phyloP scores from a whole-genome alignment of 2,113 vertebrate species.

The Myrmophylax atrothorax region DNA sequence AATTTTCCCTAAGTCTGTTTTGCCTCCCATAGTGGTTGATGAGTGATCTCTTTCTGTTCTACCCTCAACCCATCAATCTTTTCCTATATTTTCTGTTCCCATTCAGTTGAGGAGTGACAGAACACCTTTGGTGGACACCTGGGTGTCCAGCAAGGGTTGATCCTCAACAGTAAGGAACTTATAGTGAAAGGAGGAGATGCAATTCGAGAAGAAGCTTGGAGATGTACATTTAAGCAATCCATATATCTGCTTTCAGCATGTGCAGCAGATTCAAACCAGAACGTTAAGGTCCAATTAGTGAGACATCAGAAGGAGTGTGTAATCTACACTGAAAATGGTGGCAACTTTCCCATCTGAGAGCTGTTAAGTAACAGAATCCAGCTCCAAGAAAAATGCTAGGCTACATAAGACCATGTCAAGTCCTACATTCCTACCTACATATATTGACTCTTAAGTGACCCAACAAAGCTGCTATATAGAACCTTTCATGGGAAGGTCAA shows the following conservation, averaged over 20 bases:
- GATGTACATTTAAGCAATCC: not conserved
- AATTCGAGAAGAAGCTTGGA: not conserved
- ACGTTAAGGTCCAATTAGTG: not conserved
- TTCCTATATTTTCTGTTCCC: not conserved
- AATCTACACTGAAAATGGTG: not conserved
- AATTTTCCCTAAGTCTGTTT: not conserved
- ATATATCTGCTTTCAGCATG: not conserved
- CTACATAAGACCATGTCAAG: not conserved
- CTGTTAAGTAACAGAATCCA: not conserved
- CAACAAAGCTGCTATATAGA: not conserved
- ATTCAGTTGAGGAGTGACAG: not conserved
- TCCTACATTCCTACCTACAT: not conserved
- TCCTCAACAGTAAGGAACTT: not conserved
- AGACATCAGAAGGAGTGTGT: not conserved
- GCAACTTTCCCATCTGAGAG: not conserved
- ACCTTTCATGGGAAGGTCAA: too few relatives aligned
- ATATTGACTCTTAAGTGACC: not conserved
- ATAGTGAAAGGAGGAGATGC: not conserved
- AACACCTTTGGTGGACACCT: not conserved
- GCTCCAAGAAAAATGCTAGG: not conserved
- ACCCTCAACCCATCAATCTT: rapidly evolving
- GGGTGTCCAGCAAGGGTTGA: not conserved
- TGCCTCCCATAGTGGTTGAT: rapidly evolving
- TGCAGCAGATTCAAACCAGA: not conserved
- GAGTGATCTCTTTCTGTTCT: not conserved